Evolutionary conservation across 2,113 vertebrate genomes (phyloP), one percentile per base, ranked within the genome.

Genomic region (Shinisaurus crocodilurus): DNA sequence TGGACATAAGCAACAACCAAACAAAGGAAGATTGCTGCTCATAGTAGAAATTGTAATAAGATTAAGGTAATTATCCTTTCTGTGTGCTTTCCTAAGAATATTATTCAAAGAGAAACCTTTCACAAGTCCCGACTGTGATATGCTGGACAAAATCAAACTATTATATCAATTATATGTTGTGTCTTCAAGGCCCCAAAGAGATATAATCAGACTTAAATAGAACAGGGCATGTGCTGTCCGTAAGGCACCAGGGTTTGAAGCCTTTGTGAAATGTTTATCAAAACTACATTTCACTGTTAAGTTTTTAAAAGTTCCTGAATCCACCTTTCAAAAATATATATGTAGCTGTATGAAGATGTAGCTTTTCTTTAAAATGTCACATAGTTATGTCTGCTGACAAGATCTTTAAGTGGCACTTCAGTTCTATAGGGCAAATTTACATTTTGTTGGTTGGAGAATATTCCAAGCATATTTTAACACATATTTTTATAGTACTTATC

Each of bases 281-380:
- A 80, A 92, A 91, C 67, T 1, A 5, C 60, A 89, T 92, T 12
- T 91, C 40, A 37, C 29, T 20, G 54, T 54, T 50, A 85, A 72
- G 18, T 72, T 72, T 85, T 70, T 50, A 89, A 75, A 92, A 32
- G 69, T 75, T 88, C 80, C 95, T 85, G 88, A 32, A 90, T 60
- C 25, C 27, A 0, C 1, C 15, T 37, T 50, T 88, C 32, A 82
- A 82, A 63, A 48, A 77, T 5, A 32, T 80, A 80, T 0, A 9
- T 29, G 57, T 13, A 5, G 8, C n/a, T 34, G 40, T 32, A 88
- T 91, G 27, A 87, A 0, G 7, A 92, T 88, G 40, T 1, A 80
- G 10, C 23, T 72, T 85, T 90, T 86, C 69, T 77, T 91, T 37
- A 15, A 88, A 88, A 83, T 23, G 82, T 89, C 27, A 85, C 32